phyloP scores from a whole-genome alignment of 2,888 invertebrate genomes.

The Callyntrura sp. region DNA sequence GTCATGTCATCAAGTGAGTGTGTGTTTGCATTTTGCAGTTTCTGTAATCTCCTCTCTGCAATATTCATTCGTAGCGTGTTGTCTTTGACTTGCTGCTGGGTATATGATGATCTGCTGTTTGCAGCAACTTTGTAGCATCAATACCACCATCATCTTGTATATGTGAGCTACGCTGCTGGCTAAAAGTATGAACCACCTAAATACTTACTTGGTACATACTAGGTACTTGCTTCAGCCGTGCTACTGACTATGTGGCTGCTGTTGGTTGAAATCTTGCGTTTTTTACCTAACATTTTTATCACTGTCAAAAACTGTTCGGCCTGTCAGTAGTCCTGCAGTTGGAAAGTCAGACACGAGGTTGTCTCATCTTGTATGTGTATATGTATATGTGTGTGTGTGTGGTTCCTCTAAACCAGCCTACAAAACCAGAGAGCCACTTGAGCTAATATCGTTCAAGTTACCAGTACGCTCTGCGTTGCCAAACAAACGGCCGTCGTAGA shows the following conservation, averaged over 20 bases:
- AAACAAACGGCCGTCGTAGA: background rate
- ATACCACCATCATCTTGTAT: background rate
- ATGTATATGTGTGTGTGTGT: background rate
- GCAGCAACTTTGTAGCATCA: background rate
- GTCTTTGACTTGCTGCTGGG: background rate
- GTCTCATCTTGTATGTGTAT: background rate
- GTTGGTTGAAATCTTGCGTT: conserved; percentile 10
- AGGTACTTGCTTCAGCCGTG: background rate
- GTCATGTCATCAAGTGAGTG: background rate
- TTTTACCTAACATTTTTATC: conserved; percentile 52
- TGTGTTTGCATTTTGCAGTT: background rate
- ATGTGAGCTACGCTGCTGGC: no score
- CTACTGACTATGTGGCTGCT: background rate
- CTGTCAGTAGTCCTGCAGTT: conserved; percentile 52
- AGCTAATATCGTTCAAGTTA: background rate
- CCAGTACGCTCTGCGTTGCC: background rate
- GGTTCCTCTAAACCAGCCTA: no score
- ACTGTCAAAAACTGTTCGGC: conserved; percentile 58
- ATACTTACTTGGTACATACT: no score
- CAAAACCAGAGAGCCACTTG: background rate
- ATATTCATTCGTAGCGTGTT: background rate
- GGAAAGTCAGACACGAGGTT: conserved; percentile 46
- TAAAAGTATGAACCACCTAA: no score
- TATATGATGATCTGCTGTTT: background rate
- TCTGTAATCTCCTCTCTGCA: background rate